Percentiles rank a stretch among this genome's conserved stretches.
phyloP scores from a whole-genome alignment of 2,888 invertebrate species.

The Allophyes oxyacanthae region DNA sequence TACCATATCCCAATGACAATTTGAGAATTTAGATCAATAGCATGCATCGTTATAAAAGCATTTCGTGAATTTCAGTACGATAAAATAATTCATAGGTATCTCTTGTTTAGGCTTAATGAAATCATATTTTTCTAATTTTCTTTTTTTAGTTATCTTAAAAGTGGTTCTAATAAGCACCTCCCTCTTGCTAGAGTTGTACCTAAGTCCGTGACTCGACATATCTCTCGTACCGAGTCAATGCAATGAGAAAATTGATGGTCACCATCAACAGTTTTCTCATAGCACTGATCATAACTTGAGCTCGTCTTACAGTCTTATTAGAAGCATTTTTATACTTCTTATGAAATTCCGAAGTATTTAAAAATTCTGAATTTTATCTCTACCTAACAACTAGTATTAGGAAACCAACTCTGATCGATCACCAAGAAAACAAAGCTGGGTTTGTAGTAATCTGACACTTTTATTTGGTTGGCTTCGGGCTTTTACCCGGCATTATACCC shows the following conservation, averaged over 20 bases:
- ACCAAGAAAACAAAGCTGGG: slow-evolving; percentile 48
- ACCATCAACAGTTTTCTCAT: too few relatives aligned
- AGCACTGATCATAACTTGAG: slow-evolving; percentile 20
- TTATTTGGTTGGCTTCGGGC: slow-evolving; percentile 57
- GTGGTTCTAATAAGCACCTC: too few relatives aligned
- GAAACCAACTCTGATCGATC: slow-evolving; percentile 42
- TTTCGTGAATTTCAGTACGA: too few relatives aligned
- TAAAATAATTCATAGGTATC: too few relatives aligned
- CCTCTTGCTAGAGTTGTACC: too few relatives aligned
- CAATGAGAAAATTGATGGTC: too few relatives aligned
- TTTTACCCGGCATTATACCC: slow-evolving; percentile 39
- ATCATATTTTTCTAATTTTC: not conserved
- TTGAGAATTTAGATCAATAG: too few relatives aligned
- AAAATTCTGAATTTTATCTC: slow-evolving; percentile 15
- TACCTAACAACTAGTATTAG: slow-evolving; percentile 14
- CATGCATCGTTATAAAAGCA: too few relatives aligned
- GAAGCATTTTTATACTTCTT: not conserved
- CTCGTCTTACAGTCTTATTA: slow-evolving; percentile 11
- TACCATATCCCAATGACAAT: too few relatives aligned
- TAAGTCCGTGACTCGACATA: too few relatives aligned
- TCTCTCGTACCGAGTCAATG: too few relatives aligned
- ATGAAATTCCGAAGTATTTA: slow-evolving; percentile 8
- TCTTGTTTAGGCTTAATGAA: too few relatives aligned
- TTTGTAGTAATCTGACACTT: slow-evolving; percentile 53
- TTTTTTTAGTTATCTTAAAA: slow-evolving; percentile 10